Percentiles rank a stretch among this genome's conserved stretches.
Conservation (phyloP, 1,140 invertebrate species). For the Dolichoris vasculosae region DNA sequence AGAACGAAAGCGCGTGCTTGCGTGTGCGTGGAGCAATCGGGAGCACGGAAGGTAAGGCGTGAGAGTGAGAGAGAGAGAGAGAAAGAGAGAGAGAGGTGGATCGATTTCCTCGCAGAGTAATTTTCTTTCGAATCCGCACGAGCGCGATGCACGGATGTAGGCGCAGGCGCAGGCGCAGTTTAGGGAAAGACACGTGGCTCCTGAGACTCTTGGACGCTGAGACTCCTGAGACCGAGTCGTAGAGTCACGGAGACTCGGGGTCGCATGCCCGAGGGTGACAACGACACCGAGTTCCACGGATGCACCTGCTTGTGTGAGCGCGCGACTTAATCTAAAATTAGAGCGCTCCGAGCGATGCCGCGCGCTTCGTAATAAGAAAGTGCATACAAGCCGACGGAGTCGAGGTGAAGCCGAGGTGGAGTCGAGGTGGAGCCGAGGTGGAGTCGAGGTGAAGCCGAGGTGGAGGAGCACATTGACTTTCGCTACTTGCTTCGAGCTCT, state of each 20-base stretch:
- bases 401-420: background rate
- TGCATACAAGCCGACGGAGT: background rate
- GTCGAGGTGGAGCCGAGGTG: too few species aligned
- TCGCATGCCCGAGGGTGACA: constrained; percentile 7
- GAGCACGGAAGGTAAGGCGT: too few species aligned
- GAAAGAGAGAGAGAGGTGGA: background rate
- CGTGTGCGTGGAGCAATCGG: background rate
- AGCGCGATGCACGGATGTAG: too few species aligned
- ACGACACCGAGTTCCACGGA: background rate
- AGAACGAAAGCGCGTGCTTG: background rate
- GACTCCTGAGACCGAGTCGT: too few species aligned
- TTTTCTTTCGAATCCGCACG: constrained; percentile 9
- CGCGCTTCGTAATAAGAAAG: constrained; percentile 44
- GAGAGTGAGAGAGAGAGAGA: background rate
- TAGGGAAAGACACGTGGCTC: constrained; percentile 11
- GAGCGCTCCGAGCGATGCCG: constrained; percentile 48
- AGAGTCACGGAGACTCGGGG: too few species aligned
- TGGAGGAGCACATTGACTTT: constrained; percentile 21
- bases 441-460: background rate
- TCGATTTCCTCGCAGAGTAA: constrained; percentile 33
- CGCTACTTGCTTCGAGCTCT: background rate
- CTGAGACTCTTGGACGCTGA: too few species aligned
- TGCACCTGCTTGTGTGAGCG: background rate
- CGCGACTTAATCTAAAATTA: constrained; percentile 61
- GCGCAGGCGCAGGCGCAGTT: constrained; percentile 21